These are phyloP conservation scores for Sesia bembeciformis DNA, from an alignment of 2,888 invertebrate species.

Conservation along the genomic window DNA sequence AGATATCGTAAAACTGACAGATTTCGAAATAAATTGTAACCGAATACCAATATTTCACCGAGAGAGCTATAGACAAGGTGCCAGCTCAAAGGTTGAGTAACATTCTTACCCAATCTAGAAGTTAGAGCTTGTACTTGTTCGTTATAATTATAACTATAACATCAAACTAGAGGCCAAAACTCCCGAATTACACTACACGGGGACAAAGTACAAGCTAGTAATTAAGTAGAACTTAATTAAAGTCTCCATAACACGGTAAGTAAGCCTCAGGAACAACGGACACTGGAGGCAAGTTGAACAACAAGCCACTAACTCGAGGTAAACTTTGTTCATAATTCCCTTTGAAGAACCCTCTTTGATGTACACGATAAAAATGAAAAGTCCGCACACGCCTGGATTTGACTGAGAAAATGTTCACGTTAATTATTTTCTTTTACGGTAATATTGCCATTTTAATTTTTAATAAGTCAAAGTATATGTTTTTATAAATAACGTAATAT, in stretches of 20 bases:
- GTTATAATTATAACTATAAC: background rate
- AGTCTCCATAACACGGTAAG: constrained; percentile 31
- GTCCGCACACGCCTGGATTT: constrained; percentile 9
- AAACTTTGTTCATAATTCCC: constrained; percentile 55
- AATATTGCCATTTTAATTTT: background rate
- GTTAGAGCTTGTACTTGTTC: background rate
- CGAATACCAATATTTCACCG: too few species aligned
- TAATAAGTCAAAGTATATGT: too few species aligned
- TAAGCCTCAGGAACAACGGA: constrained; percentile 28
- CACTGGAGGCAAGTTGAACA: constrained; percentile 31
- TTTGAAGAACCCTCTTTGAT: constrained; percentile 36
- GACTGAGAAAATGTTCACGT: background rate
- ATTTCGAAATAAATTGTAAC: too few species aligned
- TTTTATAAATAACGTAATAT: too few species aligned
- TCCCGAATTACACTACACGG: constrained; percentile 4
- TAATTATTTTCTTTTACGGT: background rate
- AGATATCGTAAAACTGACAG: too few species aligned
- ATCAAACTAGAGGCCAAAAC: too few species aligned
- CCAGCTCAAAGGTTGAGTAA: too few species aligned
- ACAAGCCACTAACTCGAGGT: constrained; percentile 48
- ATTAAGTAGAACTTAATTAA: constrained; percentile 48
- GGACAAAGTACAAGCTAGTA: constrained; percentile 23
- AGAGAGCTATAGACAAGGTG: too few species aligned
- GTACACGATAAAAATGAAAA: constrained; percentile 20
- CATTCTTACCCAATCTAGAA: too few species aligned